Conservation (phyloP, 2,113 vertebrate species). For the Myotis yumanensis region DNA sequence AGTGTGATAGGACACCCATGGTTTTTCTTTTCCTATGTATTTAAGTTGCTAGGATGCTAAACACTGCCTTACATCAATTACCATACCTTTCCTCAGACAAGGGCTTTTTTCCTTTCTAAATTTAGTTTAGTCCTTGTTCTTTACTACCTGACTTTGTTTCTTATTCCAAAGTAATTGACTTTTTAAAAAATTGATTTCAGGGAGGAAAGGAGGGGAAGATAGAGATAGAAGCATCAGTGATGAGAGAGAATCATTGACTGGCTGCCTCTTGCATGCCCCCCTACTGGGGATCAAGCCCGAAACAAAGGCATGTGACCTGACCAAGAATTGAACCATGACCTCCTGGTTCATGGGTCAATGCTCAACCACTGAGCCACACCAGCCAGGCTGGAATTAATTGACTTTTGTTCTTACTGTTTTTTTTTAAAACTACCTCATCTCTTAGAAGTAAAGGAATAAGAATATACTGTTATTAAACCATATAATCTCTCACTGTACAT, state of each 20-base stretch:
- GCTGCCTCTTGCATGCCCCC: too few species aligned
- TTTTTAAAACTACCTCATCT: neutral
- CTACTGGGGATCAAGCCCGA: too few species aligned
- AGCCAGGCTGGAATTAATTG: neutral
- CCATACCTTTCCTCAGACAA: neutral
- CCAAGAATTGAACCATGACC: too few species aligned
- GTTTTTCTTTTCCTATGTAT: neutral
- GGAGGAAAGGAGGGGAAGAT: too few species aligned
- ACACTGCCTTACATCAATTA: neutral
- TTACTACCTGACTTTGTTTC: slow-evolving; percentile 29
- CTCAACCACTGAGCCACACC: too few species aligned
- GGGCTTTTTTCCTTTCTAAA: neutral
- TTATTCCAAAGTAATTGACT: slow-evolving; percentile 39
- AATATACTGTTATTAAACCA: neutral
- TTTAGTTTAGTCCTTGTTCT: slow-evolving; percentile 28
- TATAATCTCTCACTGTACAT: neutral
- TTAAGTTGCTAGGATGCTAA: slow-evolving; percentile 1
- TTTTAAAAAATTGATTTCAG: neutral
- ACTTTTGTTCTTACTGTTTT: slow-evolving; percentile 45
- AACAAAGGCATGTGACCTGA: too few species aligned
- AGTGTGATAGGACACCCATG: neutral
- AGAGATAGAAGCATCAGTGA: too few species aligned
- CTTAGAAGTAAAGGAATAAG: neutral
- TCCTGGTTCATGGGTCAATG: too few species aligned
- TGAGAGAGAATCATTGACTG: too few species aligned